Percentiles rank a stretch among this genome's conserved stretches.
Conservation (phyloP, 2,797 vertebrate genomes). For the Poecilia velifera region DNA sequence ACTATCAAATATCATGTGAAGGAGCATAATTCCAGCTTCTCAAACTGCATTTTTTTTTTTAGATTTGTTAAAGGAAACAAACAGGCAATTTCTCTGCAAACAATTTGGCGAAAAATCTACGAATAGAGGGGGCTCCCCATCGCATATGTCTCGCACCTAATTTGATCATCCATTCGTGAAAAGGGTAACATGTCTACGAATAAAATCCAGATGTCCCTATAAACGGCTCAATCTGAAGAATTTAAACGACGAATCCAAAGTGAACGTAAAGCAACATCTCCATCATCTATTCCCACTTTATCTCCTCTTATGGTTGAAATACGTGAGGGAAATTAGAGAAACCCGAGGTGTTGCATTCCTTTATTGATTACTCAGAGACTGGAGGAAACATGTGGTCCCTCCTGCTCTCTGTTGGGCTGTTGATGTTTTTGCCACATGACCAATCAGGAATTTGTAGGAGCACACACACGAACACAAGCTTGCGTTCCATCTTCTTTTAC, state of each 20-base stretch:
- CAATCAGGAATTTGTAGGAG: conserved; percentile 42
- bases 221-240: background rate
- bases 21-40: background rate
- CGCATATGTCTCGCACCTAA: background rate
- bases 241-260: background rate
- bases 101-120: no score
- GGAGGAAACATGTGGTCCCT: conserved; percentile 13
- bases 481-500: conserved; percentile 26
- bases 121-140: background rate
- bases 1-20: background rate
- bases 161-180: background rate
- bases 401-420: conserved; percentile 25
- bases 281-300: background rate
- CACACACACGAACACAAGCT: background rate
- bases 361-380: conserved; percentile 32
- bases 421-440: conserved; percentile 55
- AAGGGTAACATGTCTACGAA: background rate
- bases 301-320: conserved; percentile 6
- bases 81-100: no score
- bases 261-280: background rate
- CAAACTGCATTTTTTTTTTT: background rate
- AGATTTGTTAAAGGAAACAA: no score
- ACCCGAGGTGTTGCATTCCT: conserved; percentile 10
- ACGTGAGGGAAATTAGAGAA: background rate
- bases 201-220: background rate